phyloP scores from a whole-genome alignment of 1,140 invertebrate species.

The Pantala flavescens region DNA sequence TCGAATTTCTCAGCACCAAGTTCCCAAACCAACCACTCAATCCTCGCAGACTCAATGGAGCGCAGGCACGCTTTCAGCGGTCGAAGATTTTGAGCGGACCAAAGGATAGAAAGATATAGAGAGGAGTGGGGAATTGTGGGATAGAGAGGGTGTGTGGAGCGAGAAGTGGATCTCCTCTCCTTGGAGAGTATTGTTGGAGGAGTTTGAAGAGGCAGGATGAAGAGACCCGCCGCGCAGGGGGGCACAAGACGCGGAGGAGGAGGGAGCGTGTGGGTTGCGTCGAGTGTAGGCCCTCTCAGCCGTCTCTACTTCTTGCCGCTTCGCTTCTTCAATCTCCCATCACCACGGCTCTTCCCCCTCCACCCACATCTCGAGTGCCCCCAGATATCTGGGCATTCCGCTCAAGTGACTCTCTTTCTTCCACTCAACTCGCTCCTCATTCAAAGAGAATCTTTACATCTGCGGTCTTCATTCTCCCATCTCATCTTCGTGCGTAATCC shows the following conservation, averaged over 20 bases:
- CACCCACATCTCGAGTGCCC: background rate
- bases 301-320: background rate
- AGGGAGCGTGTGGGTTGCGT: background rate
- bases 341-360: background rate
- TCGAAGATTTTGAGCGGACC: slow-evolving; percentile 15
- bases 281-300: background rate
- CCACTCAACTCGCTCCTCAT: background rate
- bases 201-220: slow-evolving; percentile 20
- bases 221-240: background rate
- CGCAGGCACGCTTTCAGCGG: slow-evolving; percentile 11
- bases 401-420: background rate
- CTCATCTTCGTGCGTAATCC: background rate
- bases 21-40: no score
- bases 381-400: slow-evolving; percentile 7
- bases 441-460: background rate
- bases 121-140: slow-evolving; percentile 23
- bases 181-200: slow-evolving; percentile 22
- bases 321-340: background rate
- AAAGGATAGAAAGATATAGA: slow-evolving; percentile 24
- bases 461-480: background rate
- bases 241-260: background rate
- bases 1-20: no score
- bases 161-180: slow-evolving; percentile 19
- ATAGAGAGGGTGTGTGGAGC: slow-evolving; percentile 16
- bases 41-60: no score